Conservation (phyloP, 2,888 invertebrate genomes). For the Thera britannica region DNA sequence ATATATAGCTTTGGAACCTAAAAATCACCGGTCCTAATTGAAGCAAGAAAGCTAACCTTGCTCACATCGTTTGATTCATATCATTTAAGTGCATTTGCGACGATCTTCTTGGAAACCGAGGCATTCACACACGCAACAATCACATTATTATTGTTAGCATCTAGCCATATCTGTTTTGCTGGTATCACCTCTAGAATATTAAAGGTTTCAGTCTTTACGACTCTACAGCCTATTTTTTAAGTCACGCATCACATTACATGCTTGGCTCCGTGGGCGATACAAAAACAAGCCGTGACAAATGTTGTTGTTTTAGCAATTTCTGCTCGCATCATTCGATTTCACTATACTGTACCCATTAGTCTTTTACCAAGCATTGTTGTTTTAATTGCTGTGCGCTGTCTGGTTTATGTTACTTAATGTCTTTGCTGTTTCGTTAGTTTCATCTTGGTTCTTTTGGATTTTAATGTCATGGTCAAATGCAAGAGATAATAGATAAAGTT, state of each 20-base stretch:
- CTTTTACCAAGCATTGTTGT: slow-evolving; percentile 15
- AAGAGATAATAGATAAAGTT: background rate
- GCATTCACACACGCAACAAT: no score
- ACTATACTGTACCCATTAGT: slow-evolving; percentile 13
- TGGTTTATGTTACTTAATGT: background rate
- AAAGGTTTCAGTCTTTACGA: background rate
- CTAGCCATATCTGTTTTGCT: no score
- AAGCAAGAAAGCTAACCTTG: no score
- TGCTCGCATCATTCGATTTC: slow-evolving; percentile 39
- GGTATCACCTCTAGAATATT: background rate
- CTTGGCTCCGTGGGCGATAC: slow-evolving; percentile 53
- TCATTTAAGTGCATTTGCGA: no score
- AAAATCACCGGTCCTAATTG: no score
- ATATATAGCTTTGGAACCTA: no score
- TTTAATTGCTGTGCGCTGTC: slow-evolving; percentile 6
- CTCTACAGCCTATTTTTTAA: slow-evolving; percentile 8
- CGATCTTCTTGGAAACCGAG: no score
- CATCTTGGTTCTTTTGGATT: background rate
- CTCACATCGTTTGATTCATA: no score
- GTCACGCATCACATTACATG: slow-evolving; percentile 39
- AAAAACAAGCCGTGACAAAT: slow-evolving; percentile 59
- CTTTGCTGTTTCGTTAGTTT: background rate
- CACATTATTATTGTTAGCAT: no score
- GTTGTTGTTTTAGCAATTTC: slow-evolving; percentile 57
- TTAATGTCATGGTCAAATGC: background rate